Evolutionary conservation across 1,140 invertebrate genomes (phyloP).

Genomic region (Trichomalopsis sarcophagae): DNA sequence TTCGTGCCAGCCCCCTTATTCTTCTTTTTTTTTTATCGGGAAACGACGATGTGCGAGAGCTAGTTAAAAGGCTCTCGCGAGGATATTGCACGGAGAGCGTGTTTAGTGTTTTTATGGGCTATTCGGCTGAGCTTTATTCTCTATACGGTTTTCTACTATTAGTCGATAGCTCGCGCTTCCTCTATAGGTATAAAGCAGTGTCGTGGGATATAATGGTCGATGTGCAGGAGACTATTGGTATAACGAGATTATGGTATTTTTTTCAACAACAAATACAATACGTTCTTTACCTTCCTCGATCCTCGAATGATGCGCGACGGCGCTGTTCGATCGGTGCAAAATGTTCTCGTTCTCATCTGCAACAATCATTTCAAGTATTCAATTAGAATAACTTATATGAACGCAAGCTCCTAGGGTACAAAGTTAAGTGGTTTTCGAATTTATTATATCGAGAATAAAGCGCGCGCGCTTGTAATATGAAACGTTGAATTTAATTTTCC

Average conservation of each 20-base stretch:
- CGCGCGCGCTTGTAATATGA: too few species aligned
- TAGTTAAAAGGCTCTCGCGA: neutral
- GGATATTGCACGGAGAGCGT: neutral
- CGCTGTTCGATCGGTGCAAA: conserved; percentile 58
- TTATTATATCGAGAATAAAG: neutral
- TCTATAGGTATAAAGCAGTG: too few species aligned
- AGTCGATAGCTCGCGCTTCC: neutral
- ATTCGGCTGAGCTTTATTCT: neutral
- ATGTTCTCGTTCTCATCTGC: conserved; percentile 63
- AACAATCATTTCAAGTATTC: conserved; percentile 48
- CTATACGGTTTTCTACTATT: neutral
- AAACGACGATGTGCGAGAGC: neutral
- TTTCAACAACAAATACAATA: neutral
- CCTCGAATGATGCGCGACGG: conserved; percentile 25
- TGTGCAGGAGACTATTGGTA: too few species aligned
- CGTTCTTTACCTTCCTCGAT: conserved; percentile 37
- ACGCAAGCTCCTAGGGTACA: neutral
- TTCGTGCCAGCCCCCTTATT: too few species aligned
- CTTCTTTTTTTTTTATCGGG: neutral
- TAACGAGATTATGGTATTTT: too few species aligned
- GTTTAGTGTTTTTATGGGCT: neutral
- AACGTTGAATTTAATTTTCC: neutral
- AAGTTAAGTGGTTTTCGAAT: neutral
- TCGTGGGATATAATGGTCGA: too few species aligned
- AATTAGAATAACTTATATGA: neutral